Conservation (phyloP, 2,797 vertebrate genomes). For the Anguilla marmorata region DNA sequence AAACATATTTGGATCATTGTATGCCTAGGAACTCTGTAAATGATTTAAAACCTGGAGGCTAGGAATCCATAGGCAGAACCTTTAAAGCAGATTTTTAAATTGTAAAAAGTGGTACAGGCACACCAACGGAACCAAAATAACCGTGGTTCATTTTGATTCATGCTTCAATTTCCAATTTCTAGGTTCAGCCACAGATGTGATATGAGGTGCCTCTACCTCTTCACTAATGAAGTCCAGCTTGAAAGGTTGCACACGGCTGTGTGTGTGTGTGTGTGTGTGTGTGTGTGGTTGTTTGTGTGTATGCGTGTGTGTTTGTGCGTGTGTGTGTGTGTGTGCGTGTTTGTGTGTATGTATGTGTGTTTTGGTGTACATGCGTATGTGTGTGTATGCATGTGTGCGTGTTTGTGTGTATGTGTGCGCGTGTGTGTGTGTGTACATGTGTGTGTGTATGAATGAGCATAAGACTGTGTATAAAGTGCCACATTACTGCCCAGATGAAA, state of each 20-base stretch:
- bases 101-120: neutral
- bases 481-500: neutral
- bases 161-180: constrained; percentile 7
- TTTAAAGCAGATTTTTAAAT: neutral
- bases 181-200: neutral
- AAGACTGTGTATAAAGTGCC: neutral
- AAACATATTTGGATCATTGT: constrained; percentile 12
- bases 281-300: neutral
- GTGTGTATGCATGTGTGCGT: neutral
- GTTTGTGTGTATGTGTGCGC: neutral
- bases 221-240: constrained; percentile 13
- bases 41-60: neutral
- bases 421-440: too few species aligned
- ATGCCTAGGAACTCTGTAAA: neutral
- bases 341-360: too few species aligned
- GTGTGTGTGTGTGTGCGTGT: neutral
- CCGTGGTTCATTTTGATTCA: constrained; percentile 11
- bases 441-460: neutral
- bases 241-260: neutral
- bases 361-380: too few species aligned
- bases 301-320: neutral
- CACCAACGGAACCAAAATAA: neutral
- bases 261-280: neutral
- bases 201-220: neutral
- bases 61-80: neutral